A percentile compares a stretch with the other conserved stretches of the same genome.
These are phyloP conservation scores for Baryphthengus martii DNA, from an alignment of 2,113 vertebrate species.

Conservation along the genomic window DNA sequence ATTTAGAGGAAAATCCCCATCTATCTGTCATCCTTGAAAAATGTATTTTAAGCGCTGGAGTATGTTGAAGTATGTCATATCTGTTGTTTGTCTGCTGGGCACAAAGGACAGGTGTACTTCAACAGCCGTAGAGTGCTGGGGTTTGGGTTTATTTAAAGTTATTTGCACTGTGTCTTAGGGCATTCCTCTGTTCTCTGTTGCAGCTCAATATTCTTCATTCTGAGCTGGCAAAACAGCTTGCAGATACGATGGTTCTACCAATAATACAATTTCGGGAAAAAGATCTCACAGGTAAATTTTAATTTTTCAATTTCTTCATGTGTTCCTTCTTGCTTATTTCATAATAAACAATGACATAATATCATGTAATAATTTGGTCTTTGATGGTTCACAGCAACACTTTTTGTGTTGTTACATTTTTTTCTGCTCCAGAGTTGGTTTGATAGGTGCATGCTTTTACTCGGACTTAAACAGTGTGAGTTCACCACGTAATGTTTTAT, in stretches of 20 bases:
- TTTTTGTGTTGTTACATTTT: not conserved
- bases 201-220: conserved; percentile 93
- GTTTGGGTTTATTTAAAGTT: not conserved
- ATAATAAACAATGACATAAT: not conserved
- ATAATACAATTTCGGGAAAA: conserved; percentile 96
- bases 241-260: conserved; percentile 94
- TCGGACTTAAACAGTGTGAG: not conserved
- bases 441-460: not conserved
- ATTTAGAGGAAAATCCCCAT: not conserved
- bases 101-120: not conserved
- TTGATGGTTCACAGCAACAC: not conserved
- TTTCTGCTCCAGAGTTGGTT: not conserved
- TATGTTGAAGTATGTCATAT: not conserved
- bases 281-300: conserved; percentile 90
- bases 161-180: not conserved
- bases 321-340: not conserved
- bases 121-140: not conserved
- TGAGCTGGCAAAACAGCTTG: conserved; percentile 90
- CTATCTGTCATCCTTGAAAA: not conserved
- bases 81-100: not conserved
- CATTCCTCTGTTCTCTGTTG: conserved; percentile 15
- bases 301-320: not conserved
- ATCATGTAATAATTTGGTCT: not conserved
- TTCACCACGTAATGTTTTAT: not conserved
- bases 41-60: not conserved